Conservation (phyloP, 1,140 invertebrate species). For the Conus ventricosus region DNA sequence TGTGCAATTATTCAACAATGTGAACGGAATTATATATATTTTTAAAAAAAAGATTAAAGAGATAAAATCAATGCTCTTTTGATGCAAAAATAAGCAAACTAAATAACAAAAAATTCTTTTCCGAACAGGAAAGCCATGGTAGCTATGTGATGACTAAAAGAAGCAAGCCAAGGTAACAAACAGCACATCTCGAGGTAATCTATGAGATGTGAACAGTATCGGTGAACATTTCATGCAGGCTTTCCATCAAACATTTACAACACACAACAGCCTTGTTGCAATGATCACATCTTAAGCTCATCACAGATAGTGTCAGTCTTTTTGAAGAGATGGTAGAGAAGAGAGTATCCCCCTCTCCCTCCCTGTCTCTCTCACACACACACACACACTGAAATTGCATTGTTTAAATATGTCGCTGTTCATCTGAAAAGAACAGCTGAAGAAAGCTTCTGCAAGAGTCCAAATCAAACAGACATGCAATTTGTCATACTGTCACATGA, state of each 20-base stretch:
- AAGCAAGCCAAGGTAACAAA: too few relatives aligned
- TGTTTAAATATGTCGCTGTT: too few relatives aligned
- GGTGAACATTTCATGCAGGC: not conserved
- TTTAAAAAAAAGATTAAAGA: too few relatives aligned
- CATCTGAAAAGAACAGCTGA: not conserved
- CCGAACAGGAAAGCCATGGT: too few relatives aligned
- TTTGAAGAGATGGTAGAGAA: not conserved
- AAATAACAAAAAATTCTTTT: too few relatives aligned
- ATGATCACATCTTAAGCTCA: constrained; percentile 1
- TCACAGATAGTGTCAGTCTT: constrained; percentile 6
- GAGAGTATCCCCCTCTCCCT: not conserved
- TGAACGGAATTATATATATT: too few relatives aligned
- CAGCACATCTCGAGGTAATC: too few relatives aligned
- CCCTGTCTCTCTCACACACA: not conserved
- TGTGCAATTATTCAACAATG: too few relatives aligned
- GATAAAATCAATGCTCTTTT: too few relatives aligned
- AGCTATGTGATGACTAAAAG: too few relatives aligned
- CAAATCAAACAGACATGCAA: not conserved
- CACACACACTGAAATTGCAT: not conserved
- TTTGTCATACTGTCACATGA: not conserved
- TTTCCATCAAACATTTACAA: not conserved
- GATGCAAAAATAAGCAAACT: too few relatives aligned
- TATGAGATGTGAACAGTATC: too few relatives aligned
- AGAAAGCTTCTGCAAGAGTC: not conserved
- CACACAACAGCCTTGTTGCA: not conserved